phyloP scores from a whole-genome alignment of 2,113 vertebrate species.

The Rhinichthys klamathensis region DNA sequence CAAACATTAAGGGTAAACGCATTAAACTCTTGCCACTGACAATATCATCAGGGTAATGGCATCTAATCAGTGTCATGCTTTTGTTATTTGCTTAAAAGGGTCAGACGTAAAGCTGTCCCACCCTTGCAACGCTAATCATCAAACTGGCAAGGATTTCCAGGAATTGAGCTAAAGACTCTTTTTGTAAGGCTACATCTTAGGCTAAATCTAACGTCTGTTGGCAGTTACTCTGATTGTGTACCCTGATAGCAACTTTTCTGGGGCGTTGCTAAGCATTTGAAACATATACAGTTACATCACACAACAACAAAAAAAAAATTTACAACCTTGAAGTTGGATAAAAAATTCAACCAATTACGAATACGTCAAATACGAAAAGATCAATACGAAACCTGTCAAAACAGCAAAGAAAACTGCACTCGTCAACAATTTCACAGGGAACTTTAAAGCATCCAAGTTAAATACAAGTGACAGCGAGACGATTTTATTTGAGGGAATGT shows the following conservation, averaged over 20 bases:
- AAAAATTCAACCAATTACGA: neutral
- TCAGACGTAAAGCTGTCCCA: conserved; percentile 16
- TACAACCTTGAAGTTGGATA: neutral
- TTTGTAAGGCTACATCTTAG: conserved; percentile 1
- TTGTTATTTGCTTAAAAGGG: conserved; percentile 47
- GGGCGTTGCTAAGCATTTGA: neutral
- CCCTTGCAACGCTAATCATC: conserved; percentile 26
- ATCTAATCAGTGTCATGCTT: conserved; percentile 47
- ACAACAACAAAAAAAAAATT: neutral
- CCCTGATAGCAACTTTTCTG: conserved; percentile 7
- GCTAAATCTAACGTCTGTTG: conserved; percentile 26
- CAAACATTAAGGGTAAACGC: neutral
- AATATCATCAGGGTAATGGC: conserved; percentile 16
- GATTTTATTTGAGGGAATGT: neutral
- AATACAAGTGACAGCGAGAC: neutral
- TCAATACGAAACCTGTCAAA: neutral
- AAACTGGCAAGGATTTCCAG: conserved; percentile 41
- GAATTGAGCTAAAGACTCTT: conserved; percentile 37
- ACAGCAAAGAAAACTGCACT: neutral
- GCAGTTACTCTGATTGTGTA: conserved; percentile 15
- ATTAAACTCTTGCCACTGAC: conserved; percentile 26
- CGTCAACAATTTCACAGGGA: neutral
- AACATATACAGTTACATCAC: conserved; percentile 21
- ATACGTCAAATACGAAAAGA: no score
- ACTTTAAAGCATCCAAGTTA: neutral